Evolutionary conservation across 1,140 invertebrate genomes (phyloP), one percentile per base, ranked within the genome.

Genomic region (Aphidius gifuensis): DNA sequence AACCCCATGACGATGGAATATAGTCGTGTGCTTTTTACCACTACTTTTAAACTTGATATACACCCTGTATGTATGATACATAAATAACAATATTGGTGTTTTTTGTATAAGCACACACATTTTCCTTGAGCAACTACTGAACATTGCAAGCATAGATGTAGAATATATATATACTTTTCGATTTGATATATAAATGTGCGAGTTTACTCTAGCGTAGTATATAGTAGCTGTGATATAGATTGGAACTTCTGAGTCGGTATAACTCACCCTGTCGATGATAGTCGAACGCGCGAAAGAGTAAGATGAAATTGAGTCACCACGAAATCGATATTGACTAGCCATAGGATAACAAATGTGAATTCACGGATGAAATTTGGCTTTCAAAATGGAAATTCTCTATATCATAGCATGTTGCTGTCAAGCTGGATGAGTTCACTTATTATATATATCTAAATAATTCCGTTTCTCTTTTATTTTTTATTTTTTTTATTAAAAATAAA

Each of bases 51-150:
- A 16, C 16, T 16, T 16, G 16, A 16, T 16, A 16, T 16, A 16
- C 16, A 16, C 16, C 0, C 16, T 16, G 16, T 16, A 16, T 16
- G 67, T 61, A 67, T 71, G 74, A 77, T 79, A 76, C 74, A 78
- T 78, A 78, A 78, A 78, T 78, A 78, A 78, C 73, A 71, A 76
- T 77, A 78, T 78, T 73, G 76, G 71, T 78, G 74, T 76, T 78
- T 78, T 77, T 16, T 16, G 16, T 72, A 68, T 74, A 77, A 74
- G 73, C 72, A 73, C 72, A 76, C 71, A 70, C 73, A 70, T 49
- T 49, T 11, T 58, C 23, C 9, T 46, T 32, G 50, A 38, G 21
- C 40, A 55, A 11, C 40, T 40, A 44, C 16, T 16, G 16, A 38
- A 55, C 9, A 42, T 38, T 42, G 39, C 53, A 38, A 43, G 9